phyloP scores from a whole-genome alignment of 1,140 invertebrate species.

The Diabrotica undecimpunctata region DNA sequence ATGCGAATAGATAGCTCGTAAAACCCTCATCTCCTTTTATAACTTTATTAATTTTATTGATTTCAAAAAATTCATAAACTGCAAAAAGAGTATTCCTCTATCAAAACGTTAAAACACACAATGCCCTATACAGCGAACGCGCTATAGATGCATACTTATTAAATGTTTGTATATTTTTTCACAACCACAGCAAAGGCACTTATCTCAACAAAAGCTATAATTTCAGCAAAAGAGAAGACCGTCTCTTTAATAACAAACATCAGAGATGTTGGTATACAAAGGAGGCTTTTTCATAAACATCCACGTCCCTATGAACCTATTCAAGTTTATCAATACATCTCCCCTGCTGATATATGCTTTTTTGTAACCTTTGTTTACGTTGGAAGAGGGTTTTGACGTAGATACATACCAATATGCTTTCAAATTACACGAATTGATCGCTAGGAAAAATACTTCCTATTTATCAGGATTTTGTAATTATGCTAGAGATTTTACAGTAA shows the following conservation, averaged over 20 bases:
- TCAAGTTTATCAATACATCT: not conserved
- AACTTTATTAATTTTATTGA: no score
- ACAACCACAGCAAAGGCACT: not conserved
- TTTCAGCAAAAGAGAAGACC: not conserved
- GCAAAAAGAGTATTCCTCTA: no score
- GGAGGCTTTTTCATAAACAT: not conserved
- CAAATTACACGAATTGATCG: no score
- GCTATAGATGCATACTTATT: no score
- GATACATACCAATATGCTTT: not conserved
- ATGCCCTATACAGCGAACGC: no score
- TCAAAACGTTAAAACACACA: no score
- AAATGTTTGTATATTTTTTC: not conserved
- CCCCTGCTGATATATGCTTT: not conserved
- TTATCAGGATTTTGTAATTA: no score
- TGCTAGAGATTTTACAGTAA: no score
- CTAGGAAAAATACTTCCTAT: no score
- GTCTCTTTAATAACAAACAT: constrained; percentile 1
- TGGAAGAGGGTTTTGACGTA: not conserved
- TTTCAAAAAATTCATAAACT: no score
- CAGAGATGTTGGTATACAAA: not conserved
- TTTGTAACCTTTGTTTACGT: not conserved
- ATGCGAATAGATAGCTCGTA: no score
- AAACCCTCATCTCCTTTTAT: no score
- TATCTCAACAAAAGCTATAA: not conserved
- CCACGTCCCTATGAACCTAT: constrained; percentile 1